These are phyloP conservation scores for Nanorana parkeri DNA, from an alignment of 2,113 vertebrate genomes.

Conservation along the genomic window DNA sequence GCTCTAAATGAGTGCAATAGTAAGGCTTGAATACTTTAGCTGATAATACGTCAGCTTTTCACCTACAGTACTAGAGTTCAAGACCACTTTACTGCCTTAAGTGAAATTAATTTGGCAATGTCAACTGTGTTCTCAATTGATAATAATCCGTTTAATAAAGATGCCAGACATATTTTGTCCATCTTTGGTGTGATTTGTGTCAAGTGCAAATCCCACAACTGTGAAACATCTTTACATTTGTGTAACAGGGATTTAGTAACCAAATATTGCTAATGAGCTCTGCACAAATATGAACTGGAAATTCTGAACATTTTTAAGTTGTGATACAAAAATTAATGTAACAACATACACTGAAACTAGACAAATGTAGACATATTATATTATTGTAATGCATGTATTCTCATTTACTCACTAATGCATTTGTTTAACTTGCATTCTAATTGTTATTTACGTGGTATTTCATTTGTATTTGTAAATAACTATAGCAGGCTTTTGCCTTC, in stretches of 20 bases:
- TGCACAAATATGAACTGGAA: constrained; percentile 17
- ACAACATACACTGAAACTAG: neutral
- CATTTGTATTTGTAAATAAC: too few relatives aligned
- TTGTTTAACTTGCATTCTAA: too few relatives aligned
- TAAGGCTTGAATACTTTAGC: constrained; percentile 65
- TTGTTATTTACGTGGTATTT: too few relatives aligned
- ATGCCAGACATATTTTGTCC: constrained; percentile 70
- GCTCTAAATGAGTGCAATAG: constrained; percentile 67
- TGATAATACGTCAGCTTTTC: constrained; percentile 77
- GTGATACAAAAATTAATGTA: constrained; percentile 6
- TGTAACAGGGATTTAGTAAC: constrained; percentile 16
- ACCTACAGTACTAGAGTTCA: constrained; percentile 71
- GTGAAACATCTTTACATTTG: constrained; percentile 46
- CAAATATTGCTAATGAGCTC: constrained; percentile 56
- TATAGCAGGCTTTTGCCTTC: too few relatives aligned
- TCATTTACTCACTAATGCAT: too few relatives aligned
- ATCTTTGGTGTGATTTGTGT: constrained; percentile 63
- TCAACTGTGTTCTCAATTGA: constrained; percentile 72
- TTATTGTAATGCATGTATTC: too few relatives aligned
- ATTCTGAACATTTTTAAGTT: neutral
- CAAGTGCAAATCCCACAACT: constrained; percentile 51
- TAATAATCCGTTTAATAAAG: constrained; percentile 70
- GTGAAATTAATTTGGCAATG: constrained; percentile 79
- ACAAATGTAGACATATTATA: too few relatives aligned
- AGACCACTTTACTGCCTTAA: constrained; percentile 72